A percentile compares a stretch with the other conserved stretches of the same genome.
These are phyloP conservation scores for Pegoplata infirma DNA, from an alignment of 2,888 invertebrate genomes.

Conservation along the genomic window DNA sequence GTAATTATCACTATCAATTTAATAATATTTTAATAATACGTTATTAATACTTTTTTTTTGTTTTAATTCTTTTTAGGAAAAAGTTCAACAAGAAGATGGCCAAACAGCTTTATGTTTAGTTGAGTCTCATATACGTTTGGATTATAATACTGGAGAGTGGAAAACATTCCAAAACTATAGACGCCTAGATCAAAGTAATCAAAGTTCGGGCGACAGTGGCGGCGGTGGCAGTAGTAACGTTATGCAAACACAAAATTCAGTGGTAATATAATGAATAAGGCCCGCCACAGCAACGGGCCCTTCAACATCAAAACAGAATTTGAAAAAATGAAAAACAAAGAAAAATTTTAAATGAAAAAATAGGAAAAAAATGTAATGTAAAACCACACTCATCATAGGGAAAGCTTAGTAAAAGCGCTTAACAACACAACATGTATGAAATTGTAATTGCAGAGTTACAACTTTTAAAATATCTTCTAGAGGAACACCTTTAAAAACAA, in stretches of 20 bases:
- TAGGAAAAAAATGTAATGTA: constrained; percentile 20
- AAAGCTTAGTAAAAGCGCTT: constrained; percentile 62
- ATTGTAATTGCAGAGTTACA: neutral
- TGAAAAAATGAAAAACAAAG: constrained; percentile 42
- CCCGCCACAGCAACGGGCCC: constrained; percentile 59
- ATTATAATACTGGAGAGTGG: constrained; percentile 98
- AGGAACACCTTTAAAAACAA: neutral
- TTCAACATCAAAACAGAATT: constrained; percentile 56
- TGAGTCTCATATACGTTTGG: constrained; percentile 99
- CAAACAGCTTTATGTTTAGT: constrained; percentile 81
- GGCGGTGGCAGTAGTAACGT: constrained; percentile 64
- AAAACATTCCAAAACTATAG: constrained; percentile 94
- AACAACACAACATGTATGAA: constrained; percentile 23
- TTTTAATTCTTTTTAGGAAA: constrained; percentile 80
- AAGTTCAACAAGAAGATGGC: constrained; percentile 91
- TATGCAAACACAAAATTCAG: constrained; percentile 72
- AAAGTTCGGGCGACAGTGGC: constrained; percentile 65
- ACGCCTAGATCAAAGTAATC: constrained; percentile 81
- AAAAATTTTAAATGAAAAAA: constrained; percentile 21
- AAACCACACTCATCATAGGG: constrained; percentile 57
- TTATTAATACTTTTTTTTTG: neutral
- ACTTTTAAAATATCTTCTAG: neutral
- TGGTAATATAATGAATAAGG: constrained; percentile 70
- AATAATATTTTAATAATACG: neutral
- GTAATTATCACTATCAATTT: constrained; percentile 71